Conservation (phyloP, 2,888 invertebrate genomes). For the Diarsia brunnea region DNA sequence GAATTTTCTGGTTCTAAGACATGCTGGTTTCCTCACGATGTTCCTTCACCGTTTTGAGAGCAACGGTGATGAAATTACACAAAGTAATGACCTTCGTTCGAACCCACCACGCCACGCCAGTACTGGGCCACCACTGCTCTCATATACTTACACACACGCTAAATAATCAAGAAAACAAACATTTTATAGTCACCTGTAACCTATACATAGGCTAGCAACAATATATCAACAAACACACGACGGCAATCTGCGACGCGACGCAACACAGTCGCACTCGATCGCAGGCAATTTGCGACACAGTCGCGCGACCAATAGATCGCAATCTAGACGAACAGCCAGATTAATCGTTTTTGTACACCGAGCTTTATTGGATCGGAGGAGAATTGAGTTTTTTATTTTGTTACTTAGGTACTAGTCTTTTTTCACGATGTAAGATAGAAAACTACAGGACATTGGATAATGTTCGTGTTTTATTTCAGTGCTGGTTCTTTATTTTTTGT, state of each 20-base stretch:
- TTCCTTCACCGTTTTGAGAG: no score
- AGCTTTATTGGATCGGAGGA: slow-evolving; percentile 48
- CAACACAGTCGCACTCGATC: slow-evolving; percentile 44
- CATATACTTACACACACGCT: background rate
- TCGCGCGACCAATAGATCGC: slow-evolving; percentile 64
- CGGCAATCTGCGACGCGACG: slow-evolving; percentile 68
- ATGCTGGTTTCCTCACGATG: no score
- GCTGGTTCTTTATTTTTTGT: background rate
- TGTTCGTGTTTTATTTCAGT: background rate
- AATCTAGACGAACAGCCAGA: slow-evolving; percentile 64
- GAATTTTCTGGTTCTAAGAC: no score
- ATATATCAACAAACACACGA: slow-evolving; percentile 29
- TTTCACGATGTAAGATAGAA: slow-evolving; percentile 15
- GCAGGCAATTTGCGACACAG: slow-evolving; percentile 62
- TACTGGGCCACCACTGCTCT: no score
- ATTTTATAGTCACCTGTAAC: slow-evolving; percentile 13
- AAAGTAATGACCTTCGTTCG: no score
- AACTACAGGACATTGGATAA: slow-evolving; percentile 11
- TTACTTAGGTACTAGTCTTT: slow-evolving; percentile 17
- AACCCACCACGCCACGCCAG: no score
- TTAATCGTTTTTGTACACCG: slow-evolving; percentile 64
- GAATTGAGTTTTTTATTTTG: slow-evolving; percentile 31
- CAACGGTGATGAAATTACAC: no score
- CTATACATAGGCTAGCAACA: slow-evolving; percentile 24
- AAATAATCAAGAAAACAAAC: slow-evolving; percentile 25